These are phyloP conservation scores for Aphidius ervi DNA, from an alignment of 1,140 invertebrate genomes.

Conservation along the genomic window DNA sequence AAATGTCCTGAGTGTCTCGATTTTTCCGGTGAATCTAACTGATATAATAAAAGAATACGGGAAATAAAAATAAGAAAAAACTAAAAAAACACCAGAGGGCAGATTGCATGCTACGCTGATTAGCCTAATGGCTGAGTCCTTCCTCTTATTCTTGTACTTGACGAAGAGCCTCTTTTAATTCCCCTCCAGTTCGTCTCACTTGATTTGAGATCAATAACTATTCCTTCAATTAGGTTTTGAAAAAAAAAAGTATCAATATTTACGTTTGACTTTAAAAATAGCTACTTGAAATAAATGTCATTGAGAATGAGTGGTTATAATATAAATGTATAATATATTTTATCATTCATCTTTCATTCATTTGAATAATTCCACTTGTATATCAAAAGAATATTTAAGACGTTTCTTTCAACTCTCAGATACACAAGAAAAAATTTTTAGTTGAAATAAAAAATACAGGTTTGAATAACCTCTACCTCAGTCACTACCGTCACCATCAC, in stretches of 20 bases:
- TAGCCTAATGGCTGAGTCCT: conserved; percentile 50
- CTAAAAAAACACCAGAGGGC: conserved; percentile 8
- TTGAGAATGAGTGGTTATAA: no score
- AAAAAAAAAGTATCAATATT: conserved; percentile 37
- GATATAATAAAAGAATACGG: conserved; percentile 14
- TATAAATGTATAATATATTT: neutral
- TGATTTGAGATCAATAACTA: conserved; percentile 41
- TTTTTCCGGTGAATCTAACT: neutral
- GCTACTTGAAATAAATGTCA: no score
- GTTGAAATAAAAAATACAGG: neutral
- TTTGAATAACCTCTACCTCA: conserved; percentile 37
- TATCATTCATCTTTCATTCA: neutral
- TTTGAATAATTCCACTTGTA: neutral
- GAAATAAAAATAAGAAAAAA: conserved; percentile 8
- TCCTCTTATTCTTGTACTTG: conserved; percentile 45
- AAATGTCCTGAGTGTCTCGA: no score
- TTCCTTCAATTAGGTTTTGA: conserved; percentile 41
- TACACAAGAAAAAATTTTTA: no score
- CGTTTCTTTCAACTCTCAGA: no score
- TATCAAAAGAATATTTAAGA: neutral
- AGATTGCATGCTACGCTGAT: conserved; percentile 44
- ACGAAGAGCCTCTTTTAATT: conserved; percentile 35
- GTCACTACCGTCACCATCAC: conserved; percentile 34
- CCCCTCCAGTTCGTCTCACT: conserved; percentile 30
- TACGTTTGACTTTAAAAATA: conserved; percentile 12